These are phyloP conservation scores for Anomalospiza imberbis DNA, from an alignment of 2,797 vertebrate genomes.

Conservation along the genomic window DNA sequence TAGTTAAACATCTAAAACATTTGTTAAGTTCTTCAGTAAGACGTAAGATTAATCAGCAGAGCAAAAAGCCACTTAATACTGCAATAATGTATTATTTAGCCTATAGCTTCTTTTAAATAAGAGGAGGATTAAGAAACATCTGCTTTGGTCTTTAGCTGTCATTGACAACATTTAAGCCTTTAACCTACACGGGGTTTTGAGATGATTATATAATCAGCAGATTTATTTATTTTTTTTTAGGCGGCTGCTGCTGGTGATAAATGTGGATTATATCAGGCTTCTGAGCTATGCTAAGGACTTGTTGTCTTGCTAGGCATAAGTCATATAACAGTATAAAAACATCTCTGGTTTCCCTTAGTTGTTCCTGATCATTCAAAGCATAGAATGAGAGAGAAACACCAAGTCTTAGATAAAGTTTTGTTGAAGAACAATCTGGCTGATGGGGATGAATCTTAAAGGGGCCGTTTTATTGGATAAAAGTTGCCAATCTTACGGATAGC, in stretches of 20 bases:
- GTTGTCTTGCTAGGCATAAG: neutral
- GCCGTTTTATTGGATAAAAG: neutral
- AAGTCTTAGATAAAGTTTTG: neutral
- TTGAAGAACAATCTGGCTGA: neutral
- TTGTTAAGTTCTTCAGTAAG: neutral
- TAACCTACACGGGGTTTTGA: neutral
- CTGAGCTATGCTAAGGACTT: neutral
- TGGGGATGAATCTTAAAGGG: neutral
- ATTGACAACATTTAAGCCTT: neutral
- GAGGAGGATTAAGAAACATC: neutral
- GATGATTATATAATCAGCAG: neutral
- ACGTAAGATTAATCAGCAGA: neutral
- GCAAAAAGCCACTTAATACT: neutral
- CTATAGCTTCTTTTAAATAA: neutral
- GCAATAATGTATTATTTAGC: neutral
- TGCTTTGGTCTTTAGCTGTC: neutral
- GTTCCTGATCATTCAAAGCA: neutral
- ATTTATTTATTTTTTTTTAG: neutral
- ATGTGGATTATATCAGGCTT: neutral
- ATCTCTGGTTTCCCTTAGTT: neutral
- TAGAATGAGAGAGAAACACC: neutral
- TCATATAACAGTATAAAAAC: neutral
- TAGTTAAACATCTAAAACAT: neutral
- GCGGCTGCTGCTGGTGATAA: neutral
- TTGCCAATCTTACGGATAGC: neutral